Percentiles rank a stretch among this genome's conserved stretches.
phyloP scores from a whole-genome alignment of 1,140 invertebrate genomes.

The Microplitis mediator region DNA sequence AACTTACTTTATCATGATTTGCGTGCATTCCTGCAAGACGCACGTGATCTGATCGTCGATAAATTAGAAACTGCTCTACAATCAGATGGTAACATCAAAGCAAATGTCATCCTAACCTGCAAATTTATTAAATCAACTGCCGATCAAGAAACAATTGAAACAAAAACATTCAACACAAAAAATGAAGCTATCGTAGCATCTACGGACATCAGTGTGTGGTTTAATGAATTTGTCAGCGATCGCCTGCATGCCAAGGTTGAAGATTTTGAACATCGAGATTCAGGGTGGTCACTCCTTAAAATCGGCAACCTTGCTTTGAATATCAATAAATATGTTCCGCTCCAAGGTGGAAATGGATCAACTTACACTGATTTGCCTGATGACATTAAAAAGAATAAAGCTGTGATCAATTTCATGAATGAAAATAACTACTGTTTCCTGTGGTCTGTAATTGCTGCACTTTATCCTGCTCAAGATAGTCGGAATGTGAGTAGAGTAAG shows the following conservation, averaged over 20 bases:
- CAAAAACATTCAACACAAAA: neutral
- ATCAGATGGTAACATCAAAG: neutral
- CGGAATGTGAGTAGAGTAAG: constrained; percentile 36
- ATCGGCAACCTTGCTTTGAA: constrained; percentile 31
- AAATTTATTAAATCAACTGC: too few species aligned
- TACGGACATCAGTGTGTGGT: neutral
- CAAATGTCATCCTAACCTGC: too few species aligned
- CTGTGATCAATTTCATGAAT: constrained; percentile 20
- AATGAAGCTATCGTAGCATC: neutral
- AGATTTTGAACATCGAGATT: constrained; percentile 15
- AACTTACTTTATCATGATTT: neutral
- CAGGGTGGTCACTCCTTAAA: constrained; percentile 30
- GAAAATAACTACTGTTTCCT: constrained; percentile 3
- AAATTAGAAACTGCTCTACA: neutral
- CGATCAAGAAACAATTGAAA: neutral
- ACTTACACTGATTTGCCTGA: constrained; percentile 28
- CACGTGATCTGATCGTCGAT: neutral
- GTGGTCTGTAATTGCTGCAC: constrained; percentile 15
- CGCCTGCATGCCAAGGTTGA: neutral
- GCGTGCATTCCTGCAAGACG: neutral
- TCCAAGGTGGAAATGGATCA: constrained; percentile 31
- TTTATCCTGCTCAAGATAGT: constrained; percentile 34
- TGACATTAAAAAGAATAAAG: constrained; percentile 32
- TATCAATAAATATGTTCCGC: constrained; percentile 42
- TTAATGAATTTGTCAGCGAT: neutral